Evolutionary conservation across 2,888 invertebrate genomes (phyloP), one percentile per base, ranked within the genome.

Genomic region (Drosophila antonietae): DNA sequence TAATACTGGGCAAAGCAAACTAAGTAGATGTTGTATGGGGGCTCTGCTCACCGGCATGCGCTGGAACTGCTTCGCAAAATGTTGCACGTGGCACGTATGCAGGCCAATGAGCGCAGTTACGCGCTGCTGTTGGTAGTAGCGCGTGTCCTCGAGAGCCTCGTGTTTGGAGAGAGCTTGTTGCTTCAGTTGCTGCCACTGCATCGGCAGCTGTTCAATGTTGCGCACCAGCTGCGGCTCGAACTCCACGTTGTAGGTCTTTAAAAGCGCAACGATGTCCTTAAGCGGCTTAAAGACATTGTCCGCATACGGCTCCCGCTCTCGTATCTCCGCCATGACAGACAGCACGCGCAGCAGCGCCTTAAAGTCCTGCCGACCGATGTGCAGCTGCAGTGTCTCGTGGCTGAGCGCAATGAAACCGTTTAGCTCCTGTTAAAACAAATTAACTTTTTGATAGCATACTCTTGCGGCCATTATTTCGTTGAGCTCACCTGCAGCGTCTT

Each of bases 241-340:
- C 83, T 97, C 97, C 12, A 97, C 97, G 14, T 96, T 96, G 90
- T 98, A 98, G 5, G 95, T 95, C 90, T 96, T 96, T 33, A 98
- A 94, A 44, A 98, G 94, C 69, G 97, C 95, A 75, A 98, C 97
- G 55, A 97, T 97, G 81, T 97, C 96, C 84, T 96, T 95, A 3
- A 98, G 93, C 0, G 98, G 98, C 65, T 97, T 97, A 91, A 98
- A 98, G 95, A 98, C 97, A 56, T 94, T 95, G 81, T 98, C 98
- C 0, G 98, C 97, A 58, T 95, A 94, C 33, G 94, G 93, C 75
- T 96, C 96, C 15, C 96, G 94, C 72, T 98, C 97, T 78, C 96
- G 95, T 31, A 96, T 95, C 70, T 92, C 89, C 47, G 86, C 86
- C 87, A 98, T 94, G 82, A 97, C 96, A 47, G 96, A 95, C 95